Evolutionary conservation across 2,797 vertebrate genomes (phyloP).

Genomic region (Valencia hispanica): DNA sequence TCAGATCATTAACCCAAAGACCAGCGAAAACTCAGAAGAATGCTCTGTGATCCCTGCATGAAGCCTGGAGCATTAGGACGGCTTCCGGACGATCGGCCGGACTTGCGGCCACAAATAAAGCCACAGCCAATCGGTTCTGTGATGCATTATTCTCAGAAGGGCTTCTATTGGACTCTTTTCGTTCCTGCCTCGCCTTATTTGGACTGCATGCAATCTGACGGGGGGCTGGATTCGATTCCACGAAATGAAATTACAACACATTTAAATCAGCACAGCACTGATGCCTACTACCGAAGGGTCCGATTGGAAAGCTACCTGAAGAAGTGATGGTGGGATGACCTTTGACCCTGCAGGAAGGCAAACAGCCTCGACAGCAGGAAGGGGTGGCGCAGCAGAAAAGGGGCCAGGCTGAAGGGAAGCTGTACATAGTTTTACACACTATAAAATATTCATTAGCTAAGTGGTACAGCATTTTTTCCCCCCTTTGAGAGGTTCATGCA

Average conservation of each 20-base stretch:
- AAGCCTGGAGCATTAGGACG: constrained; percentile 52
- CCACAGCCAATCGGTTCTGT: constrained; percentile 40
- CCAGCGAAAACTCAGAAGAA: constrained; percentile 62
- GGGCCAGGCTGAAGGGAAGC: constrained; percentile 51
- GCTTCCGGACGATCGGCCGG: constrained; percentile 56
- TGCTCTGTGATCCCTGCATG: constrained; percentile 56
- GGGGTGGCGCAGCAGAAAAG: constrained; percentile 26
- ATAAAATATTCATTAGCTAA: constrained; percentile 98
- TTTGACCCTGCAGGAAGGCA: constrained; percentile 40
- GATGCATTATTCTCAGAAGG: constrained; percentile 65
- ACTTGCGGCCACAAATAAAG: constrained; percentile 58
- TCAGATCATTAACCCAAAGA: constrained; percentile 70
- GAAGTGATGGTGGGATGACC: constrained; percentile 38
- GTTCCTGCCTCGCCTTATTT: constrained; percentile 35
- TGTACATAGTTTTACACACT: constrained; percentile 76
- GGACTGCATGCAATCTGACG: constrained; percentile 62
- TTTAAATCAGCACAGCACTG: constrained; percentile 41
- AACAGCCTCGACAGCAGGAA: constrained; percentile 27
- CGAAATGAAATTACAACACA: constrained; percentile 67
- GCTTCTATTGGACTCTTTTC: constrained; percentile 66
- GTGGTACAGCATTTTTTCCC: constrained; percentile 91
- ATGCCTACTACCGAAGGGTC: constrained; percentile 48
- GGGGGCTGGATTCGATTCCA: constrained; percentile 59
- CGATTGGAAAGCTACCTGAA: constrained; percentile 45
- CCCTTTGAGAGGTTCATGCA: constrained; percentile 89